phyloP scores from a whole-genome alignment of 2,113 vertebrate species.

The Osmerus mordax region DNA sequence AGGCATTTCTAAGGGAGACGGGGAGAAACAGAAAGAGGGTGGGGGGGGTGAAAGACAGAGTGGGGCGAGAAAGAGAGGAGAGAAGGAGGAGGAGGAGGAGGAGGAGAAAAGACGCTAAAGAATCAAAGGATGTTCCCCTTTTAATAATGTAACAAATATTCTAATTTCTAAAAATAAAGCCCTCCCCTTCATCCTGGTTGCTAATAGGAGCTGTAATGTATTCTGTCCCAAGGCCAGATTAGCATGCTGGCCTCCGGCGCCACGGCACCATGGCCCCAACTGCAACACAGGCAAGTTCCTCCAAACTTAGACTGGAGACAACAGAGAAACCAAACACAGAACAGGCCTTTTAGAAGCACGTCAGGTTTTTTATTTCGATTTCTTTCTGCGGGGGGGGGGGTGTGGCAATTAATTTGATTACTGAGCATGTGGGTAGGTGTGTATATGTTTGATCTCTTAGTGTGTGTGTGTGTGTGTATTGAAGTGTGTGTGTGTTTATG shows the following conservation, averaged over 20 bases:
- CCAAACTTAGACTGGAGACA: constrained; percentile 56
- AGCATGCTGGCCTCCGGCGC: constrained; percentile 73
- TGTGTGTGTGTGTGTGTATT: neutral
- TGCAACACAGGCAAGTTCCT: constrained; percentile 70
- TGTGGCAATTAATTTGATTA: neutral
- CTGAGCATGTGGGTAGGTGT: too few relatives aligned
- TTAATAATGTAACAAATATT: constrained; percentile 78
- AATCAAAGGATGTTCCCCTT: constrained; percentile 71
- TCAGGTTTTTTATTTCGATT: constrained; percentile 6
- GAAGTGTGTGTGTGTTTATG: neutral
- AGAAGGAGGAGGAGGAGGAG: constrained; percentile 32
- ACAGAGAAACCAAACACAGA: constrained; percentile 45
- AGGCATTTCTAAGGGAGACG: constrained; percentile 49
- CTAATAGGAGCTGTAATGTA: constrained; percentile 75
- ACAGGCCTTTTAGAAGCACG: constrained; percentile 49
- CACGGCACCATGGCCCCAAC: constrained; percentile 54
- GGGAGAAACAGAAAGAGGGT: neutral
- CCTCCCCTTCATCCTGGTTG: constrained; percentile 74
- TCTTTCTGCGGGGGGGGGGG: constrained; percentile 11
- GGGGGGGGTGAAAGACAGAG: too few relatives aligned
- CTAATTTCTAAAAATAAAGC: constrained; percentile 76
- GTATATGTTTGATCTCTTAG: constrained; percentile 18
- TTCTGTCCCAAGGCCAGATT: constrained; percentile 75
- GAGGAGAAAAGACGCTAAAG: constrained; percentile 40
- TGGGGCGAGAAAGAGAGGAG: too few relatives aligned